A percentile compares a stretch with the other conserved stretches of the same genome.
Conservation (phyloP, 2,888 invertebrate species). For the Cataglyphis altisquamis region DNA sequence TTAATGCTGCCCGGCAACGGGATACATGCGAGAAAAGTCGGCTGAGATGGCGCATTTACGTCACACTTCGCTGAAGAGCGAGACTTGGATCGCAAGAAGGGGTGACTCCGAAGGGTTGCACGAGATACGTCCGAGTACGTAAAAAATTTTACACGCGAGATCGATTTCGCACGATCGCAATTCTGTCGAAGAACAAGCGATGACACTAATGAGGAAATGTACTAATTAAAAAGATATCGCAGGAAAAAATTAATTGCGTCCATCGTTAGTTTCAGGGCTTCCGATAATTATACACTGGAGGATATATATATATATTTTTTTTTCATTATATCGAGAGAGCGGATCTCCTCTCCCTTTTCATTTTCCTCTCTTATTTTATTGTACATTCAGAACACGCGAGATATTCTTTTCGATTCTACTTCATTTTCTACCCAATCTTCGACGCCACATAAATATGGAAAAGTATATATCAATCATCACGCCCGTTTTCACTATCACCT, state of each 20-base stretch:
- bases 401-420: not conserved
- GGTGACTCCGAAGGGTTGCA: not conserved
- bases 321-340: not conserved
- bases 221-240: conserved; percentile 12
- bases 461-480: not conserved
- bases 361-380: not conserved
- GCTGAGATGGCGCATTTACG: conserved; percentile 37
- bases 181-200: not conserved
- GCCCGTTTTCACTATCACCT: not conserved
- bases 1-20: conserved; percentile 64
- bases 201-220: not conserved
- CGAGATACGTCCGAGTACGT: conserved; percentile 8
- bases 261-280: conserved; percentile 8
- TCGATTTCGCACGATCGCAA: not conserved
- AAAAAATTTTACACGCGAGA: conserved; percentile 19
- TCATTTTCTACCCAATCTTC: conserved; percentile 7
- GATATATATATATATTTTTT: not conserved
- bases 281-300: not conserved
- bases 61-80: conserved; percentile 40
- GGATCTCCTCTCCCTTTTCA: not conserved
- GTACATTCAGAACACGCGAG: not conserved
- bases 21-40: conserved; percentile 51
- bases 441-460: not conserved
- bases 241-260: not conserved
- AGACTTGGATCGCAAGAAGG: conserved; percentile 43